phyloP scores from a whole-genome alignment of 1,140 invertebrate species.

The Oncopodura yosiiana region DNA sequence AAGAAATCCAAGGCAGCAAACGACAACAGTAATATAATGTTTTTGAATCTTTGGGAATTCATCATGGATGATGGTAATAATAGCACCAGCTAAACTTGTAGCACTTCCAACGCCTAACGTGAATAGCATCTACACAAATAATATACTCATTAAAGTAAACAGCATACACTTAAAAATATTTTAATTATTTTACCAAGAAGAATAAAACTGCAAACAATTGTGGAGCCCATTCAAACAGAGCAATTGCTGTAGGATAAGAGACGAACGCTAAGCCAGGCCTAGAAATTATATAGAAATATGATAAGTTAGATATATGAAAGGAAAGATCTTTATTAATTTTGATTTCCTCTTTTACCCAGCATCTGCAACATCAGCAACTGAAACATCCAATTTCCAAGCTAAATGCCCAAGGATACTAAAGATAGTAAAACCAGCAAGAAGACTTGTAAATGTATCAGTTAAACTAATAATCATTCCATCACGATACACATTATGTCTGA shows the following conservation, averaged over 20 bases:
- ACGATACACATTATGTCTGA: constrained; percentile 66
- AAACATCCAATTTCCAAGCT: constrained; percentile 37
- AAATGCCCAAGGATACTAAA: constrained; percentile 45
- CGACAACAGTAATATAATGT: constrained; percentile 49
- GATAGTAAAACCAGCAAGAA: constrained; percentile 47
- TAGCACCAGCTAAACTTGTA: constrained; percentile 50
- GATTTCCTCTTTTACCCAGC: constrained; percentile 44
- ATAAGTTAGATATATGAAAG: background rate
- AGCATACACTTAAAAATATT: constrained; percentile 51
- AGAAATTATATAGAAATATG: background rate
- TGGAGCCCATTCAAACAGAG: constrained; percentile 63
- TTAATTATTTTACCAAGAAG: constrained; percentile 48
- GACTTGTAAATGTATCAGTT: constrained; percentile 46
- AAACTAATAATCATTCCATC: constrained; percentile 46
- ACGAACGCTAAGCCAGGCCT: constrained; percentile 71
- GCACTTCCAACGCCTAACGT: constrained; percentile 37
- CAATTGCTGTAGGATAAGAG: constrained; percentile 80
- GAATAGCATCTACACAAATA: constrained; percentile 46
- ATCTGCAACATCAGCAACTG: constrained; percentile 42
- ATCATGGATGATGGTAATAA: constrained; percentile 61
- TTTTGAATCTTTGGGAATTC: constrained; percentile 54
- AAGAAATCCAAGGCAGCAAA: constrained; percentile 53
- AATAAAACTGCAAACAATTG: constrained; percentile 42
- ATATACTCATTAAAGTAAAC: too few relatives aligned
- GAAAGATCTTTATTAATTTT: background rate